Percentiles rank a stretch among this genome's conserved stretches.
Evolutionary conservation across 2,797 vertebrate genomes (phyloP).

Genomic region (Chaunax sp.): DNA sequence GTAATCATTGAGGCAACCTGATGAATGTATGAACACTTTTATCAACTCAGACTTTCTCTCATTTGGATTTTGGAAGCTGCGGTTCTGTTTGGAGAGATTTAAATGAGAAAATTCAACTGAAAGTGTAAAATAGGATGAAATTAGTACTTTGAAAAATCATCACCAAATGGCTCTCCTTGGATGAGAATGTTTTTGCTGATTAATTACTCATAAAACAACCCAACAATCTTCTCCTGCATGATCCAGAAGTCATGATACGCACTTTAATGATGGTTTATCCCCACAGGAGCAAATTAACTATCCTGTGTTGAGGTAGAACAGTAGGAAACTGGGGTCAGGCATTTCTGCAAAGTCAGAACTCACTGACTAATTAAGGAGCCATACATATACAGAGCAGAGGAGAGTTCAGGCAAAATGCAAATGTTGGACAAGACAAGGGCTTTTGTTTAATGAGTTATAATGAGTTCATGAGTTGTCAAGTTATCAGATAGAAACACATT

Average conservation of each 20-base stretch:
- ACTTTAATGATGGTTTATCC: slow-evolving; percentile 44
- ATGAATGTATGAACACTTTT: not conserved
- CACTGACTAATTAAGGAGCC: slow-evolving; percentile 65
- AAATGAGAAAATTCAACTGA: slow-evolving; percentile 1
- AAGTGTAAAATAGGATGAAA: not conserved
- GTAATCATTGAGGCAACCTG: slow-evolving; percentile 1
- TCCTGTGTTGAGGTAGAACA: slow-evolving; percentile 23
- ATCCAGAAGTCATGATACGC: slow-evolving; percentile 29
- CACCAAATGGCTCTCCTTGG: not conserved
- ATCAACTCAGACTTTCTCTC: not conserved
- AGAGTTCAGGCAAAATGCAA: slow-evolving; percentile 23
- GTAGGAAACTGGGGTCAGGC: slow-evolving; percentile 20
- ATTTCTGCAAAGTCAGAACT: slow-evolving; percentile 63
- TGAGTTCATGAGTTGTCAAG: too few species aligned
- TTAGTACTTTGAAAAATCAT: not conserved
- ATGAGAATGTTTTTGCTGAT: slow-evolving; percentile 19
- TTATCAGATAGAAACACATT: slow-evolving; percentile 1
- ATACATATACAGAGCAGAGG: slow-evolving; percentile 13
- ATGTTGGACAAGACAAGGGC: slow-evolving; percentile 18
- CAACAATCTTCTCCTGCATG: slow-evolving; percentile 7
- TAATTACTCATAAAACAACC: slow-evolving; percentile 33
- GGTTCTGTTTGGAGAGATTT: not conserved
- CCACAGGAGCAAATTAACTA: slow-evolving; percentile 55
- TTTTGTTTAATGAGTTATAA: not conserved
- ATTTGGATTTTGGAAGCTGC: not conserved